phyloP scores from a whole-genome alignment of 2,113 vertebrate species.

The Thermophis baileyi region DNA sequence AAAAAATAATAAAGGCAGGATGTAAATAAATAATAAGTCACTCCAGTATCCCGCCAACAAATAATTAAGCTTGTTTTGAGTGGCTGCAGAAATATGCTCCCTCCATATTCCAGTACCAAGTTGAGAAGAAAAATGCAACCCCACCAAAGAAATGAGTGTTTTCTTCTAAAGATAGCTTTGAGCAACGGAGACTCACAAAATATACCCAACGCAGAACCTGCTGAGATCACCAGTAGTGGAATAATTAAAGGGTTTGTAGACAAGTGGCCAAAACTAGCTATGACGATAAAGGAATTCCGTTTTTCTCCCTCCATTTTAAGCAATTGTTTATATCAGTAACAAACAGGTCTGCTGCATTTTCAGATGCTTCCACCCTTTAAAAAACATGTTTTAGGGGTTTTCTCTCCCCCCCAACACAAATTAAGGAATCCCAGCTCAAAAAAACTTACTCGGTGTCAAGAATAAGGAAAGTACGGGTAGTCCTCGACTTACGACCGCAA shows the following conservation, averaged over 20 bases:
- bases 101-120: constrained; percentile 32
- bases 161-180: constrained; percentile 44
- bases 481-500: no score
- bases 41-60: background rate
- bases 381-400: background rate
- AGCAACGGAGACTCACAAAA: constrained; percentile 39
- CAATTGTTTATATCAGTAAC: background rate
- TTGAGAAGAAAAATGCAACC: constrained; percentile 39
- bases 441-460: background rate
- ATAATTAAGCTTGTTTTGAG: constrained; percentile 31
- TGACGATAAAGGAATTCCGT: background rate
- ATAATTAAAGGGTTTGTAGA: background rate
- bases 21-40: background rate
- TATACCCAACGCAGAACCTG: constrained; percentile 2
- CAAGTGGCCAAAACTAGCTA: constrained; percentile 23
- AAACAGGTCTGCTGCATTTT: background rate
- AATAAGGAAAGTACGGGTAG: no score
- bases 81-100: constrained; percentile 19
- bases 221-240: constrained; percentile 15
- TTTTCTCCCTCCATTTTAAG: background rate
- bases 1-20: no score
- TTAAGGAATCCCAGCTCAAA: background rate
- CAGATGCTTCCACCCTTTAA: background rate
- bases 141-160: constrained; percentile 40
- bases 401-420: background rate